Base-by-base conservation (phyloP, 2,888 invertebrate species). In the Melanchra persicariae region DNA sequence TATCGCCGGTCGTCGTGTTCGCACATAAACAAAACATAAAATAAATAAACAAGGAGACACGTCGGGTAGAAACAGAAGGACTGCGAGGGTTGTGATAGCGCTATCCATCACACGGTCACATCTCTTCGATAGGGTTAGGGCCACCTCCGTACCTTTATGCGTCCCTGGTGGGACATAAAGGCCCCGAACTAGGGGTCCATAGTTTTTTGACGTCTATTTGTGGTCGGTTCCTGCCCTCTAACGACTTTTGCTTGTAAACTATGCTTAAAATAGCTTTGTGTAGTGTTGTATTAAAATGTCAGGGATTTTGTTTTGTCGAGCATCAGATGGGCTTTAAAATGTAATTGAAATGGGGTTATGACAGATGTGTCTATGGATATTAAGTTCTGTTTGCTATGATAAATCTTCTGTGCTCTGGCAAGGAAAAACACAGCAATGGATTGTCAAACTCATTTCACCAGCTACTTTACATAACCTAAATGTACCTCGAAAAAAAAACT, bases 141-240 rank as follows among this genome's bases (percentile, higher is more conserved):
- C 93, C 93, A 93, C 91, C 93, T 94, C 93, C 92, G 93, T 92
- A 96, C 95, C 95, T 95, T 95, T 96, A 96, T 95, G 95, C 79
- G 92, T 95, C 96, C 95, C 96, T 87, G 90, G 95, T 93, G 95
- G 86, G 89, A 93, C 89, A 94, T 95, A 95, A 95, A 93, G 90
- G 91, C 92, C 90, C 93, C 89, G 91, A 91, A 91, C 91, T 88
- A 88, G 90, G 89, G 90, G 90, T 91, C 93, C 93, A 94, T 92
- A 94, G 93, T 95, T 95, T 95, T 96, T 95, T 95, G 94, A 94
- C 95, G 93, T 95, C 95, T 95, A 96, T 95, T 95, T 96, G 95
- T 94, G 95, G 95, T 95, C 92, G 92, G 90, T 89, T 90, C 88
- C 90, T 88, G 91, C 89, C 92, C 93, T 91, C 91, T 94, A 94